These are phyloP conservation scores for Phrynosoma platyrhinos DNA, from an alignment of 2,113 vertebrate genomes.

Conservation along the genomic window DNA sequence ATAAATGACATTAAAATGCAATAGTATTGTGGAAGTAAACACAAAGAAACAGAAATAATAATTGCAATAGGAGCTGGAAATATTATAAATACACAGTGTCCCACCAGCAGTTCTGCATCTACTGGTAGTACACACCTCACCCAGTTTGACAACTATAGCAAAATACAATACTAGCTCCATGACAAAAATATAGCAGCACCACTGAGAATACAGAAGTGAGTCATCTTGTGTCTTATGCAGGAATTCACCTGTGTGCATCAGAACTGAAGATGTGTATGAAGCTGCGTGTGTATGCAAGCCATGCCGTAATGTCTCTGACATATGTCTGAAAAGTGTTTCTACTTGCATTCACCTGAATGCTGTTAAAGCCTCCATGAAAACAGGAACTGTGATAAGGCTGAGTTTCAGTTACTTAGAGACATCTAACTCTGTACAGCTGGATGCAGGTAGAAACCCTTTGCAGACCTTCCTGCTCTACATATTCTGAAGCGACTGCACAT, in stretches of 20 bases:
- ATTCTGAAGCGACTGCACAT: background rate
- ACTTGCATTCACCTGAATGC: background rate
- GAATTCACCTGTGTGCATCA: background rate
- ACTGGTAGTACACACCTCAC: too few species aligned
- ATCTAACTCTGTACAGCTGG: background rate
- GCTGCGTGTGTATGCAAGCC: background rate
- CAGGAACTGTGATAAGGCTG: background rate
- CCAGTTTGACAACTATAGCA: background rate
- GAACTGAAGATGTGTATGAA: background rate
- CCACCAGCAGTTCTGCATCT: too few species aligned
- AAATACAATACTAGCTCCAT: background rate
- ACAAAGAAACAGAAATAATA: too few species aligned
- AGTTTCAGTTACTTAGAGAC: background rate
- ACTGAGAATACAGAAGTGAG: background rate
- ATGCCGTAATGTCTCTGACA: background rate
- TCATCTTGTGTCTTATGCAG: background rate
- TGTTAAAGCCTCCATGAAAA: background rate
- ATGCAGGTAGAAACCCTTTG: background rate
- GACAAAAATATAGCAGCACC: background rate
- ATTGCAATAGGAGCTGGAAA: too few species aligned
- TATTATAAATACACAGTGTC: too few species aligned
- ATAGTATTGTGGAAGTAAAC: too few species aligned
- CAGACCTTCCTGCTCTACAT: background rate
- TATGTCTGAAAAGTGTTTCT: background rate
- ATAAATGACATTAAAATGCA: too few species aligned